Evolutionary conservation across 2,888 invertebrate genomes (phyloP), one percentile per base, ranked within the genome.

Genomic region (Hirtodrosophila duncani): DNA sequence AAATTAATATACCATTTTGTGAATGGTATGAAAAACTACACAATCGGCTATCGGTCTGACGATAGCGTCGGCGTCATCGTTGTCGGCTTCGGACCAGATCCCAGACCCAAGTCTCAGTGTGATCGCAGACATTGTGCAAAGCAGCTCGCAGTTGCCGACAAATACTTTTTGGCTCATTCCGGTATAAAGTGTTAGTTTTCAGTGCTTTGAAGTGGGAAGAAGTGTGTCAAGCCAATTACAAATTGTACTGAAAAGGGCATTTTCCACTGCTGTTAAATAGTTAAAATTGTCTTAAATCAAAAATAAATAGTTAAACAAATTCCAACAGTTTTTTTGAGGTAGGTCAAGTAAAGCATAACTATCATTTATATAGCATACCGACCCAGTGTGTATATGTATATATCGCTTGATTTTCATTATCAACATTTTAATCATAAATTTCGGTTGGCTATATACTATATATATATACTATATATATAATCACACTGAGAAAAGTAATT

Each of bases 101-200:
- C n/a, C n/a, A n/a, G 31, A 34, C 14, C 38, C 29, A 24, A 50
- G 20, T 37, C 51, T 70, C 70, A 80, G 80, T 81, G 56, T 60
- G 81, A 75, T 81, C 81, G 66, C 68, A 82, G 74, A 64, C 82
- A 63, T 82, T 71, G 74, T 64, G 48, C 61, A 60, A 53, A 65
- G 60, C 80, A 57, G 67, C 70, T 61, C 48, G 38, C 44, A 48
- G 36, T 42, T 24, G 30, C 10, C 33, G 33, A 20, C 17, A 33
- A n/a, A 2, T 43, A 18, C 31, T 39, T 18, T 21, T 27, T 30
- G n/a, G 44, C 37, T 27, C 51, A 36, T 49, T 49, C 48, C n/a
- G n/a, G n/a, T n/a, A n/a, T n/a, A 24, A 56, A 49, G 23, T 38
- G 38, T 13, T 63, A 51, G 41, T 20, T 17, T 30, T 38, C 16